A percentile compares a stretch with the other conserved stretches of the same genome.
These are phyloP conservation scores for Sapayoa aenigma DNA, from an alignment of 2,113 vertebrate genomes.

Conservation along the genomic window DNA sequence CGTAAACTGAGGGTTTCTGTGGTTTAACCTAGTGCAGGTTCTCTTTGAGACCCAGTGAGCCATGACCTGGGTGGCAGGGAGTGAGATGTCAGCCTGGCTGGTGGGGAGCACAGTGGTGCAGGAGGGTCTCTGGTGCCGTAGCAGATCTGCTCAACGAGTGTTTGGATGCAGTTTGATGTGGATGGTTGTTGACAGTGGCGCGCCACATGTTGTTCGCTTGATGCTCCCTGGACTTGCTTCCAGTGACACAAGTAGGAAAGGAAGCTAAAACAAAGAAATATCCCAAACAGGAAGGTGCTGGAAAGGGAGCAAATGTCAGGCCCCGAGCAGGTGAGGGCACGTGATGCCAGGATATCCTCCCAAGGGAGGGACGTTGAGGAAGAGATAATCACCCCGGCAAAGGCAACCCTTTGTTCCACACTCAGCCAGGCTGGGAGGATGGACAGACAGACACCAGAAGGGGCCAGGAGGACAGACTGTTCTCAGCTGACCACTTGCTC, in stretches of 20 bases:
- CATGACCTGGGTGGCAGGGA: neutral
- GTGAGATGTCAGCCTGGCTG: neutral
- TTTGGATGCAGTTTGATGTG: neutral
- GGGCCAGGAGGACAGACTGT: neutral
- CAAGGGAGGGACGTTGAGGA: neutral
- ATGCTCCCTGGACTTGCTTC: neutral
- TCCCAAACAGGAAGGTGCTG: constrained; percentile 16
- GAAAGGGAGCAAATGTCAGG: neutral
- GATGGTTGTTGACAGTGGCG: neutral
- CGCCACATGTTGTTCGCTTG: rapidly evolving
- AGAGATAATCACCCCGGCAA: neutral
- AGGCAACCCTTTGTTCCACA: neutral
- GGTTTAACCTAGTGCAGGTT: neutral
- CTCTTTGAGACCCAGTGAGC: neutral
- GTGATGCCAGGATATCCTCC: constrained; percentile 1
- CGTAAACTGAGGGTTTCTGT: neutral
- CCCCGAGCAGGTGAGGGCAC: neutral
- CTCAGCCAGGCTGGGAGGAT: neutral
- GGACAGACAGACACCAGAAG: neutral
- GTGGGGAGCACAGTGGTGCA: rapidly evolving
- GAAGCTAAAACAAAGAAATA: constrained; percentile 20
- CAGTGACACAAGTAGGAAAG: neutral
- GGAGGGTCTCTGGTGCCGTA: neutral
- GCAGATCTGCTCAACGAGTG: rapidly evolving
- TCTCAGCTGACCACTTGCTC: neutral